phyloP scores from a whole-genome alignment of 2,113 vertebrate genomes.

The Cepphus grylle region DNA sequence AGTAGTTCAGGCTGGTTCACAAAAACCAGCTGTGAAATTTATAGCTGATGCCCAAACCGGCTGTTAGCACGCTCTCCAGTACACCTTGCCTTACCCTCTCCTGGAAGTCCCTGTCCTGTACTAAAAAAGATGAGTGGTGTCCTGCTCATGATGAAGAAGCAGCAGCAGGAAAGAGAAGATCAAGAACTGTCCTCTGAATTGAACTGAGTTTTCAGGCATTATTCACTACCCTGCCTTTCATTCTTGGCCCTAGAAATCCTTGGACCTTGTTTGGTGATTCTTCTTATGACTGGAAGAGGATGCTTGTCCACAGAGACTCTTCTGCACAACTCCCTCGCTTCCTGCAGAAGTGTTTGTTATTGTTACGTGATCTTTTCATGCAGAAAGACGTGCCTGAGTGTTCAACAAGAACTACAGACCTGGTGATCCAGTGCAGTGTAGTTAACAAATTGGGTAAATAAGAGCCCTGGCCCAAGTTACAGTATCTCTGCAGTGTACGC shows the following conservation, averaged over 20 bases:
- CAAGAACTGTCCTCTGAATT: background rate
- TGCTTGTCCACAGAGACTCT: background rate
- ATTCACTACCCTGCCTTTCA: background rate
- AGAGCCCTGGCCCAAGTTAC: background rate
- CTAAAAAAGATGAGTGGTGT: background rate
- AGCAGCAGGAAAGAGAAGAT: background rate
- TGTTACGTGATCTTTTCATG: background rate
- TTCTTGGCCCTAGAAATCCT: background rate
- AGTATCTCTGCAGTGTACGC: background rate
- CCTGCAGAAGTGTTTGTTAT: background rate
- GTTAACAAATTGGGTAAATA: background rate
- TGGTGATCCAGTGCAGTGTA: background rate
- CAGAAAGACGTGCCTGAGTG: background rate
- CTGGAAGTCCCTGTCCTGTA: background rate
- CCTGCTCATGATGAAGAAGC: background rate
- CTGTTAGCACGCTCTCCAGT: background rate
- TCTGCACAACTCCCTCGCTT: background rate
- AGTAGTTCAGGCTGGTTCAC: background rate
- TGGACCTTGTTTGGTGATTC: background rate
- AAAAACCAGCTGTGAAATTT: slow-evolving; percentile 20
- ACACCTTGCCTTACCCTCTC: background rate
- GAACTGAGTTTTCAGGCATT: background rate
- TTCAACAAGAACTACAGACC: background rate
- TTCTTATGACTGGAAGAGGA: background rate
- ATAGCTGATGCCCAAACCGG: background rate